Conservation (phyloP, 1,140 invertebrate genomes). For the Tetramorium simillimum region DNA sequence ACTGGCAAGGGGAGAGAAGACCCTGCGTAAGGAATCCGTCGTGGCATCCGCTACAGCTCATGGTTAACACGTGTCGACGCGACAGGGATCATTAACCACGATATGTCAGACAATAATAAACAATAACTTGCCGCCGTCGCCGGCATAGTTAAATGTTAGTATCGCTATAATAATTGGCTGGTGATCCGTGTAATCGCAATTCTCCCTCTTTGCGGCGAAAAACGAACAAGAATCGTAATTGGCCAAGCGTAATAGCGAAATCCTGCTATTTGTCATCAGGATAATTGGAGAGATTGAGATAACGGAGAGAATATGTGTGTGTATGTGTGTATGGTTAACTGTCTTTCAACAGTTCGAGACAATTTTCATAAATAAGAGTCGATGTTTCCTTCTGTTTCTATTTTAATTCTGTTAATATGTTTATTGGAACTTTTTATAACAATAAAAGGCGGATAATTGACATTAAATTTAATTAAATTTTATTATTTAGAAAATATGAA, state of each 20-base stretch:
- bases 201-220: background rate
- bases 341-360: background rate
- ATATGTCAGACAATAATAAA: conserved; percentile 67
- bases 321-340: background rate
- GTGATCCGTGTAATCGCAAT: conserved; percentile 38
- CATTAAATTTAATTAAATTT: background rate
- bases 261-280: background rate
- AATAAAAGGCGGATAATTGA: background rate
- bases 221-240: background rate
- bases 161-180: conserved; percentile 49
- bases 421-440: background rate
- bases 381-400: background rate
- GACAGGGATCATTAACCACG: conserved; percentile 53
- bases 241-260: conserved; percentile 24
- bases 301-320: background rate
- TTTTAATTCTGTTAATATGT: background rate
- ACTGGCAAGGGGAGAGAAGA: background rate
- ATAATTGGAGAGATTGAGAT: background rate
- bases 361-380: background rate
- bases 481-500: background rate
- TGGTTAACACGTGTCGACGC: conserved; percentile 55
- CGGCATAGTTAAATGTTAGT: conserved; percentile 13
- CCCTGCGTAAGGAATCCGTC: conserved; percentile 52
- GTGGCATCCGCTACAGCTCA: conserved; percentile 47
- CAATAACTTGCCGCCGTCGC: conserved; percentile 16